Evolutionary conservation across 2,888 invertebrate species (phyloP).

Genomic region (Melinopterus prodromus): DNA sequence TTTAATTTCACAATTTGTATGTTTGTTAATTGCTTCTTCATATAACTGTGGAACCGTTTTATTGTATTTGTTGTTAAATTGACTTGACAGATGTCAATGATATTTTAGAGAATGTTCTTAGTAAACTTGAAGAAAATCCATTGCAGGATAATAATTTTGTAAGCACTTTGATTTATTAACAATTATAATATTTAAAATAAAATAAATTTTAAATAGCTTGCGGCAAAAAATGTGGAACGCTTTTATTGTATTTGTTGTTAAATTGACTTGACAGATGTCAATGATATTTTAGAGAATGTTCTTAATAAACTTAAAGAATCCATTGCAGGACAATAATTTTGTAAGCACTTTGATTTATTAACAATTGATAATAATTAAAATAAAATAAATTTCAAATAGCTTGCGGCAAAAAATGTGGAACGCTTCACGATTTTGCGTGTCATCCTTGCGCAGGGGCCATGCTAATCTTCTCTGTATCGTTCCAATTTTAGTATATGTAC

Average conservation of each 20-base stretch:
- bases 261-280: too few relatives aligned
- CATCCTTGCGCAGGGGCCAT: slow-evolving; percentile 93
- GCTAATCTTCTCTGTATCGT: slow-evolving; percentile 94
- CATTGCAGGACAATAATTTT: too few relatives aligned
- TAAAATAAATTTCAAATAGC: too few relatives aligned
- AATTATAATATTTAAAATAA: background rate
- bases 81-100: background rate
- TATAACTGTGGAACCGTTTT: background rate
- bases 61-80: background rate
- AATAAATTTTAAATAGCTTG: background rate
- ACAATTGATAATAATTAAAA: too few relatives aligned
- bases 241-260: too few relatives aligned
- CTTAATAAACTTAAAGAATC: too few relatives aligned
- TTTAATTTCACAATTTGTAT: background rate
- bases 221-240: slow-evolving; percentile 75
- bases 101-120: too few relatives aligned
- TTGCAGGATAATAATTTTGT: too few relatives aligned
- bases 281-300: too few relatives aligned
- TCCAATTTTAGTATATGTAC: slow-evolving; percentile 89
- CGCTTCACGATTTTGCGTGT: slow-evolving; percentile 94
- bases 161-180: background rate
- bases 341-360: too few relatives aligned
- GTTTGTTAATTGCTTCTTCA: background rate
- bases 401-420: slow-evolving; percentile 72
- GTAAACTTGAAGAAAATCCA: slow-evolving; percentile 79